phyloP scores from a whole-genome alignment of 2,113 vertebrate genomes.

The Apodemus speciosus region DNA sequence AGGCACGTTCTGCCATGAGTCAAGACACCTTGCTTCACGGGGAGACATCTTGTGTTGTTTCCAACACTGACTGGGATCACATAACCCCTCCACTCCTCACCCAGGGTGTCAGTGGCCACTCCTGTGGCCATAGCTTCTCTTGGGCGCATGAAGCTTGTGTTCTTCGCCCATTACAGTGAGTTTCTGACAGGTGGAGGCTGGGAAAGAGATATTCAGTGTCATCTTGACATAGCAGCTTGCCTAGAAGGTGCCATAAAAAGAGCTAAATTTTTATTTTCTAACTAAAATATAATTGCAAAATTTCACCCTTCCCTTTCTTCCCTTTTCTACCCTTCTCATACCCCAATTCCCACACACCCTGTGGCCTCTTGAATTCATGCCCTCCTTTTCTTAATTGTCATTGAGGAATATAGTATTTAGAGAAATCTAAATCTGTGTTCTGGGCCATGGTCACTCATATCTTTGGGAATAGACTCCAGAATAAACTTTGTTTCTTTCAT shows the following conservation, averaged over 20 bases:
- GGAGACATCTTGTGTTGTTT: not conserved
- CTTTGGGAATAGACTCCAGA: not conserved
- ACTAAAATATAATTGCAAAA: not conserved
- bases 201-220: not conserved
- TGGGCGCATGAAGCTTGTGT: not conserved
- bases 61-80: not conserved
- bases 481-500: not conserved
- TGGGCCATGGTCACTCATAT: not conserved
- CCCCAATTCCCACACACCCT: not conserved
- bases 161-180: not conserved
- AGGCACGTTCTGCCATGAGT: not conserved
- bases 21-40: not conserved
- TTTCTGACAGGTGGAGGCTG: not conserved
- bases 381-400: not conserved
- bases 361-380: not conserved
- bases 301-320: not conserved
- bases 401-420: not conserved
- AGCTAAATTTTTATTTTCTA: not conserved
- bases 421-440: not conserved
- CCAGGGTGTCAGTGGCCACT: not conserved
- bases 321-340: not conserved
- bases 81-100: not conserved
- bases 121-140: not conserved
- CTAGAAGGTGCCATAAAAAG: not conserved
- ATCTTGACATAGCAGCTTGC: not conserved